Evolutionary conservation across 64 coral and sea anemone species (phyloP).

Genomic region (Astreopora myriophthalma): DNA sequence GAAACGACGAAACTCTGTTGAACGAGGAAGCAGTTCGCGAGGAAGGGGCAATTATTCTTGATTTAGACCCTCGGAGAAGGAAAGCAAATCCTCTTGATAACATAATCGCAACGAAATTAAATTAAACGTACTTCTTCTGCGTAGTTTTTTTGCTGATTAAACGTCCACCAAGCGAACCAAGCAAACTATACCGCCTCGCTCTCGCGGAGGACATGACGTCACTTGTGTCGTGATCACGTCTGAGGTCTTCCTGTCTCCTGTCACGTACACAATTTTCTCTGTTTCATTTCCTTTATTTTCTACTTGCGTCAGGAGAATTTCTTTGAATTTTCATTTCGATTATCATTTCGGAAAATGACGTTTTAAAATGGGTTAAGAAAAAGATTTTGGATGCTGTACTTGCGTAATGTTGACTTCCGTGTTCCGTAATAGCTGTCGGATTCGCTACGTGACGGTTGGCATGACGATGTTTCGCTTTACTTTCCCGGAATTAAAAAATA

Average conservation of each 20-base stretch:
- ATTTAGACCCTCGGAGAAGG: not conserved
- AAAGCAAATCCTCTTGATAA: not conserved
- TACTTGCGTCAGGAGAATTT: not conserved
- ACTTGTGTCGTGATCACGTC: not conserved
- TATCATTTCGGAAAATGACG: not conserved
- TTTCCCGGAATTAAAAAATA: not conserved
- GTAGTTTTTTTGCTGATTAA: too few relatives aligned
- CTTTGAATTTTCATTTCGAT: not conserved
- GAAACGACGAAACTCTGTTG: not conserved
- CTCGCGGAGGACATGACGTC: not conserved
- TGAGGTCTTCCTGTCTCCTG: not conserved
- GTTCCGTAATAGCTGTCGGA: not conserved
- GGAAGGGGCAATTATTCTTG: not conserved
- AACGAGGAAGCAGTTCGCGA: not conserved
- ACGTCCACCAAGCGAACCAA: too few relatives aligned
- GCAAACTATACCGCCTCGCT: constrained; percentile 2
- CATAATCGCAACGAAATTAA: not conserved
- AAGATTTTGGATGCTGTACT: not conserved
- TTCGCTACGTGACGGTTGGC: not conserved
- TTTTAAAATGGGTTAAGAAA: not conserved
- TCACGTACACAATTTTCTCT: not conserved
- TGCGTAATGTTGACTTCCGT: not conserved
- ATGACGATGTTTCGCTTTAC: not conserved
- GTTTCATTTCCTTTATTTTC: not conserved
- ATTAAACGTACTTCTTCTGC: not conserved